Percentiles rank a stretch among this genome's conserved stretches.
Evolutionary conservation across 2,113 vertebrate genomes (phyloP).

Genomic region (Sciurus niger): DNA sequence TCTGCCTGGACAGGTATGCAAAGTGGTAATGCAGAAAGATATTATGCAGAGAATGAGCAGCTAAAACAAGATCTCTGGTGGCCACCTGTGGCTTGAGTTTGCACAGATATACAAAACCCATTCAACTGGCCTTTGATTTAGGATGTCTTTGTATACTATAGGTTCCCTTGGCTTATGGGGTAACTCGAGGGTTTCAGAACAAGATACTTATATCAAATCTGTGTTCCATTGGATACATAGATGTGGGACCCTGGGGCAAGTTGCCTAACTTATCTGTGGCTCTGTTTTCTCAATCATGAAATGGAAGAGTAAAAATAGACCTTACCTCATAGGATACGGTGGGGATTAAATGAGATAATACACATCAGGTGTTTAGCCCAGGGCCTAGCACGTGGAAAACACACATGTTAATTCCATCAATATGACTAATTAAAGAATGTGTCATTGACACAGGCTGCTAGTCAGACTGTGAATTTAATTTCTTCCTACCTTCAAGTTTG

Average conservation of each 20-base stretch:
- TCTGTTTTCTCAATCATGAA: constrained; percentile 23
- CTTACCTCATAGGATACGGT: not conserved
- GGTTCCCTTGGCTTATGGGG: not conserved
- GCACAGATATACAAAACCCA: not conserved
- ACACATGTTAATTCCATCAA: not conserved
- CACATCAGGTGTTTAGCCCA: not conserved
- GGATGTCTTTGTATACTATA: not conserved
- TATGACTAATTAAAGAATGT: not conserved
- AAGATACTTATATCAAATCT: not conserved
- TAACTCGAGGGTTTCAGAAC: not conserved
- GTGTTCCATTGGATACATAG: not conserved
- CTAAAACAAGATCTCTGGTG: not conserved
- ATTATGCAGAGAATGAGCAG: no score
- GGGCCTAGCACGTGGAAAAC: fast-evolving
- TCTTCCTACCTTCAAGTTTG: not conserved
- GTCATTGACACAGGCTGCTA: not conserved
- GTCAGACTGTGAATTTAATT: not conserved
- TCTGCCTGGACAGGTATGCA: not conserved
- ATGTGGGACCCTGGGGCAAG: not conserved
- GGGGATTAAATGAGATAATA: not conserved
- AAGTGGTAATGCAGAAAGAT: not conserved
- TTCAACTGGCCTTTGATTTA: not conserved
- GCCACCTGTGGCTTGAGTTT: not conserved
- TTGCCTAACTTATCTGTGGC: not conserved
- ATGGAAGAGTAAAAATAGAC: not conserved